These are phyloP conservation scores for Camelus bactrianus DNA, from an alignment of 2,113 vertebrate genomes.

Conservation along the genomic window DNA sequence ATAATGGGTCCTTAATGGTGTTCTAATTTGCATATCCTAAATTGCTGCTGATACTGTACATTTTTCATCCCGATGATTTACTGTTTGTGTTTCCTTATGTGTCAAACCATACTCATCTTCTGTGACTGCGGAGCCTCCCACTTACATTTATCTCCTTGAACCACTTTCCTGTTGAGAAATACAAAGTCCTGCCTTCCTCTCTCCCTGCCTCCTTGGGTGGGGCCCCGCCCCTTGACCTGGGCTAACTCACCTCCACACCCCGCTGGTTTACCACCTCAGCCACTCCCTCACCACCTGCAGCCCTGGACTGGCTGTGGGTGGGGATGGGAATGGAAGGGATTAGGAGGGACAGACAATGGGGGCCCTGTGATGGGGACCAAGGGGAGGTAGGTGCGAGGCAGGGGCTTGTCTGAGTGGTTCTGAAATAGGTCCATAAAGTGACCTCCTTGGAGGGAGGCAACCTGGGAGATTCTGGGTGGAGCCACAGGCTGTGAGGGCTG, in stretches of 20 bases:
- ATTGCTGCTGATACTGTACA: constrained; percentile 66
- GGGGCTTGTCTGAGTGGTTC: not conserved
- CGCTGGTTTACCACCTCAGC: not conserved
- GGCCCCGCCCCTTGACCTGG: not conserved
- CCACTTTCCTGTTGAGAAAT: constrained; percentile 34
- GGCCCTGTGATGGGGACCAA: not conserved
- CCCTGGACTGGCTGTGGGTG: no score
- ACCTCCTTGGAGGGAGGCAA: not conserved
- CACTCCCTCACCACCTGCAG: not conserved
- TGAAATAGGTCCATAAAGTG: not conserved
- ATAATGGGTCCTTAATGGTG: constrained; percentile 57
- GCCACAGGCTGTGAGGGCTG: not conserved
- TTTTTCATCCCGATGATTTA: constrained; percentile 60
- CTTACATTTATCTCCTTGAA: not conserved
- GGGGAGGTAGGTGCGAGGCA: not conserved
- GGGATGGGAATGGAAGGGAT: not conserved
- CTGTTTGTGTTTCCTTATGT: constrained; percentile 52
- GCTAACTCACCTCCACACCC: not conserved
- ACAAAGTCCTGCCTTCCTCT: not conserved
- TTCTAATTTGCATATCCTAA: constrained; percentile 68
- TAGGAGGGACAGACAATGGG: not conserved
- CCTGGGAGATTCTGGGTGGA: not conserved
- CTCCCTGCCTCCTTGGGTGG: not conserved
- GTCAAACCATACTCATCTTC: constrained; percentile 45
- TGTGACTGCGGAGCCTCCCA: not conserved